Base-by-base conservation (phyloP, 2,797 vertebrate genomes). In the Borostomias antarcticus region DNA sequence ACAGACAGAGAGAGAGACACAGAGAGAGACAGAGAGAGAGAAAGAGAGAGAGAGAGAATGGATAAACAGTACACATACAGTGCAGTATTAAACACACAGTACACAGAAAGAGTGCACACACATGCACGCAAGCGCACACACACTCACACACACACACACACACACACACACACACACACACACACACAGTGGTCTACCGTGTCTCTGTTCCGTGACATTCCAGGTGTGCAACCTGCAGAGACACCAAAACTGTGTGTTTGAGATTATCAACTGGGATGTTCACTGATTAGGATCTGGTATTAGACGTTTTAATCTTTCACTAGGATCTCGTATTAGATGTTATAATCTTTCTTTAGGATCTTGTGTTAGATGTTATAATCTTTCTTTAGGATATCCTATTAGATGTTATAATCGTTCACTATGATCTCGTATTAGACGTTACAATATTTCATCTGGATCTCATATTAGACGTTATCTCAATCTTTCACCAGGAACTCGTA, bases 141-240 rank as follows among this genome's bases (percentile, higher is more conserved):
- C 50, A 23, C 33, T 23, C 11, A 28, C 23, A 53, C 11, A 53
- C 29, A 50, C 10, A 58, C 43, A 47, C 37, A 23, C 52, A 58
- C 53, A 57, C 26, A 57, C 26, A 48, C 9, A 32, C 11, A 66
- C 37, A 58, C 32, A 28, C 65, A 28, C 47, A 59, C 53, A 47
- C 53, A 47, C 35, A 65, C 21, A 29, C 23, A 57, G 1, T 19
- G 28, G 0, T 33, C n/a, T 88, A 91, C 91, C 87, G 83, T 25
- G 64, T 9, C 0, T 26, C 11, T 28, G 69, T 79, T 7, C 74
- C 72, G 5, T 73, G 75, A 25, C 91, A 92, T 60, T 87, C 78
- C 3, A 91, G 35, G 47, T 88, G 75, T 62, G 52, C 51, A 0
- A 2, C 28, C 90, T 92, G 69, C 19, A 70, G 15, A 64, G 72